Evolutionary conservation across 2,113 vertebrate genomes (phyloP), one percentile per base, ranked within the genome.

Genomic region (Podilymbus podiceps): DNA sequence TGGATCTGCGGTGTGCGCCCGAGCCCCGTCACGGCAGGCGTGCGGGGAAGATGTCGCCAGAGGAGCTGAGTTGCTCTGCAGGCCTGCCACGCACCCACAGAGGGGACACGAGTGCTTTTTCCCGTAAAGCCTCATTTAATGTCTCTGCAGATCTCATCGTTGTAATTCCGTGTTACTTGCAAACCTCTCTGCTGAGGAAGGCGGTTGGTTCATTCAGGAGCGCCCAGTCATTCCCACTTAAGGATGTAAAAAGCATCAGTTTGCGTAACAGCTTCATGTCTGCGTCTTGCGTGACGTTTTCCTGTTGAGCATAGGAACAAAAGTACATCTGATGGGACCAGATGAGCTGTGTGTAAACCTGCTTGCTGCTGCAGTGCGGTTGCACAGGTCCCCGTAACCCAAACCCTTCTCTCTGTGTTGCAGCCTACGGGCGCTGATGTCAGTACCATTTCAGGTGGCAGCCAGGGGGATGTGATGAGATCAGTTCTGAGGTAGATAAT

Each of bases 1-100:
- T 1, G 27, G 31, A 2, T 13, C 33, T 24, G 25, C 0, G 2
- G 14, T 6, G 12, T 6, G 49, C 0, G 3, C 33, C 46, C 3
- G 3, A 22, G 42, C 17, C 11, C 2, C 11, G 3, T 9, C 18
- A 3, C 33, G 2, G 0, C 2, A 6, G 38, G 9, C 11, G 3
- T 1, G 15, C 5, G 1, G 13, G 13, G 67, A 50, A 33, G 31
- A 5, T 27, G 60, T 31, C 2, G 5, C 40, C 2, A 0, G 5
- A 19, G 21, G 12, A 40, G 56, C n/a, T 0, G 22, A 7, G 22
- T 13, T 14, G 56, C 13, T n/a, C 15, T 7, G 23, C 27, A 35
- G 53, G 31, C 46, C 27, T 55, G 11, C 56, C 10, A 7, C 9
- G 1, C 17, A 7, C 8, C 31, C n/a, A 1, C 46, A 8, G n/a